Percentiles rank a stretch among this genome's conserved stretches.
phyloP scores from a whole-genome alignment of 2,888 invertebrate genomes.

The Tetragonisca angustula region DNA sequence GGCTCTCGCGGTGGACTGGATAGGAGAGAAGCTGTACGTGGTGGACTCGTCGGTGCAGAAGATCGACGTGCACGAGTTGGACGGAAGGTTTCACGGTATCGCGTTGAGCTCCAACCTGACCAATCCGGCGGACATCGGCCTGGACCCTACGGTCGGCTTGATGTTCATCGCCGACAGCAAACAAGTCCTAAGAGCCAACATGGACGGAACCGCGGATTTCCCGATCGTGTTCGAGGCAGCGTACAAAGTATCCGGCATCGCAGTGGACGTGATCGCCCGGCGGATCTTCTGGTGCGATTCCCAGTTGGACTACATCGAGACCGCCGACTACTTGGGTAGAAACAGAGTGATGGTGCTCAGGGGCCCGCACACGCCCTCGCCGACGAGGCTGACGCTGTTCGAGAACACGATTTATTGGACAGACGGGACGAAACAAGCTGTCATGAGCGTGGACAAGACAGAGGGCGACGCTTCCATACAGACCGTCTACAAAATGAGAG shows the following conservation, averaged over 20 bases:
- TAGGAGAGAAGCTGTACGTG: slow-evolving; percentile 97
- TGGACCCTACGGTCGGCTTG: slow-evolving; percentile 95
- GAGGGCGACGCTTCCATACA: slow-evolving; percentile 92
- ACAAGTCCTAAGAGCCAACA: slow-evolving; percentile 93
- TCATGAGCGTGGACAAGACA: slow-evolving; percentile 94
- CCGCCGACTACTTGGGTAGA: slow-evolving; percentile 96
- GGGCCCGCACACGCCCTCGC: slow-evolving; percentile 94
- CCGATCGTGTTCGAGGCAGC: slow-evolving; percentile 96
- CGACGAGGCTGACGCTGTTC: slow-evolving; percentile 92
- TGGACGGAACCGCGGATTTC: slow-evolving; percentile 95
- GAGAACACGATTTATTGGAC: slow-evolving; percentile 96
- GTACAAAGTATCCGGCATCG: slow-evolving; percentile 96
- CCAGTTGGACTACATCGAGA: slow-evolving; percentile 96
- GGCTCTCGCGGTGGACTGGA: slow-evolving; percentile 97
- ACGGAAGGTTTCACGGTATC: slow-evolving; percentile 94
- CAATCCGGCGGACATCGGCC: slow-evolving; percentile 94
- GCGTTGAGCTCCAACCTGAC: slow-evolving; percentile 96
- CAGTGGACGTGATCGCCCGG: slow-evolving; percentile 95
- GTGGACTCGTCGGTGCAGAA: slow-evolving; percentile 96
- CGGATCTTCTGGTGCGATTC: slow-evolving; percentile 99
- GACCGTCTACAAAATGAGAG: slow-evolving; percentile 91
- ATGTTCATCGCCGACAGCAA: slow-evolving; percentile 95
- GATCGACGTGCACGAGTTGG: slow-evolving; percentile 96
- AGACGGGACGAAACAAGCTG: slow-evolving; percentile 94
- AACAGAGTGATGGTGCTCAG: slow-evolving; percentile 92